Evolutionary conservation across 1,140 invertebrate genomes (phyloP).

Genomic region (Tetragonula clypearis): DNA sequence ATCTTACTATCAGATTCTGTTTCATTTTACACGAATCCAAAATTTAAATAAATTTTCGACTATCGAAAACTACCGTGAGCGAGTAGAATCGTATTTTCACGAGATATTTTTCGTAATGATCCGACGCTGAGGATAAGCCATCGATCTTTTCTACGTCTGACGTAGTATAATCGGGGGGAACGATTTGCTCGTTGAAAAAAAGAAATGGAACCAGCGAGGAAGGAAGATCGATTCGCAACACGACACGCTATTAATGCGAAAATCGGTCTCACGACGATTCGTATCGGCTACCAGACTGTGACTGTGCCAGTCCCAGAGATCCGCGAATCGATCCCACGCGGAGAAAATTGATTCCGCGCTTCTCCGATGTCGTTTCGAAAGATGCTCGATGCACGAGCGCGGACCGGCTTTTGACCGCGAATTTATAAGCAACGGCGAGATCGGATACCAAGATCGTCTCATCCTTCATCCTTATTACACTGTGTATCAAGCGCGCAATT

Average conservation of each 20-base stretch:
- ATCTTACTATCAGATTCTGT: neutral
- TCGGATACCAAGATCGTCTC: neutral
- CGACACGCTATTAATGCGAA: slow-evolving; percentile 24
- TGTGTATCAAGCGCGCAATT: neutral
- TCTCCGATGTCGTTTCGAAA: slow-evolving; percentile 29
- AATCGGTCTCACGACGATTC: slow-evolving; percentile 48
- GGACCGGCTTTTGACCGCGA: neutral
- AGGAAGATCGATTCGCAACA: neutral
- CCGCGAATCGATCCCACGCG: neutral
- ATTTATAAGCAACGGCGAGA: neutral
- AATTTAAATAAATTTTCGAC: neutral
- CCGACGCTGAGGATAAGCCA: neutral
- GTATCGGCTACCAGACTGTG: neutral
- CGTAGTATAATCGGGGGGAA: neutral
- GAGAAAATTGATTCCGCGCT: slow-evolving; percentile 10
- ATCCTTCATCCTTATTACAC: neutral
- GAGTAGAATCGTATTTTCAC: neutral
- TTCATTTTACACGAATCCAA: neutral
- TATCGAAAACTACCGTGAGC: too few relatives aligned
- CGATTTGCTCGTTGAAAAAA: neutral
- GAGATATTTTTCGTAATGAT: neutral
- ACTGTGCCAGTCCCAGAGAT: neutral
- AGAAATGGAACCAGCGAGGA: neutral
- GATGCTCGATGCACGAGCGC: neutral
- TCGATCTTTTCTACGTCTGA: neutral